A percentile compares a stretch with the other conserved stretches of the same genome.
These are phyloP conservation scores for Amorpha juglandis DNA, from an alignment of 2,888 invertebrate genomes.

Conservation along the genomic window DNA sequence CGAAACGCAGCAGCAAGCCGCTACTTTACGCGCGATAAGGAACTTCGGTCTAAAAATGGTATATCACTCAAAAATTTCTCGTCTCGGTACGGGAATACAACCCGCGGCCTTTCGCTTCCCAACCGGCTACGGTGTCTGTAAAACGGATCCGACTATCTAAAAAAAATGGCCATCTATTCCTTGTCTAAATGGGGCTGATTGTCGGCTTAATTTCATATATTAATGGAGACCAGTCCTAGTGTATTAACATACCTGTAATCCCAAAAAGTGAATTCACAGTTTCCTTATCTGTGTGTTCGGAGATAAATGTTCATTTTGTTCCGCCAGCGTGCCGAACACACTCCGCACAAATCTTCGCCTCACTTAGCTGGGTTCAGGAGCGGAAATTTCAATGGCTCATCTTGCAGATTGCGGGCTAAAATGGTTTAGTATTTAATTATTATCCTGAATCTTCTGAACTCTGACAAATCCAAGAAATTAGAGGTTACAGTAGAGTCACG, in stretches of 20 bases:
- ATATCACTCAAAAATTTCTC: too few relatives aligned
- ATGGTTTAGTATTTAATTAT: conserved; percentile 1
- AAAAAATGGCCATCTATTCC: not conserved
- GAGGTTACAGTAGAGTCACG: too few relatives aligned
- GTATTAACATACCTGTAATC: not conserved
- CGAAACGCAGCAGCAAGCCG: too few relatives aligned
- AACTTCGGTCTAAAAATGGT: too few relatives aligned
- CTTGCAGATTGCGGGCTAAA: not conserved
- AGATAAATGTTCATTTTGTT: conserved; percentile 5
- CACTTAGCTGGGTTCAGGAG: not conserved
- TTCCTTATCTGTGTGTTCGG: not conserved
- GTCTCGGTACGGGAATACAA: too few relatives aligned
- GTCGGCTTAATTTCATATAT: not conserved
- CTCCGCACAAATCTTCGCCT: not conserved
- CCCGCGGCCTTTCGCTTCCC: too few relatives aligned
- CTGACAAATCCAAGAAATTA: too few relatives aligned
- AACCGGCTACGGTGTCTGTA: too few relatives aligned
- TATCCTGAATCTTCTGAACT: not conserved
- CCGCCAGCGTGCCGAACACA: conserved; percentile 3
- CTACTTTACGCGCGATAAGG: too few relatives aligned
- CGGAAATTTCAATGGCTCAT: not conserved
- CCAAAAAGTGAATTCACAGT: not conserved
- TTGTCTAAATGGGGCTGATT: not conserved
- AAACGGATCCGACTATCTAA: too few relatives aligned
- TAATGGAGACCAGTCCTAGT: not conserved